phyloP scores from a whole-genome alignment of 1,140 invertebrate genomes.

The Chymomyza costata region DNA sequence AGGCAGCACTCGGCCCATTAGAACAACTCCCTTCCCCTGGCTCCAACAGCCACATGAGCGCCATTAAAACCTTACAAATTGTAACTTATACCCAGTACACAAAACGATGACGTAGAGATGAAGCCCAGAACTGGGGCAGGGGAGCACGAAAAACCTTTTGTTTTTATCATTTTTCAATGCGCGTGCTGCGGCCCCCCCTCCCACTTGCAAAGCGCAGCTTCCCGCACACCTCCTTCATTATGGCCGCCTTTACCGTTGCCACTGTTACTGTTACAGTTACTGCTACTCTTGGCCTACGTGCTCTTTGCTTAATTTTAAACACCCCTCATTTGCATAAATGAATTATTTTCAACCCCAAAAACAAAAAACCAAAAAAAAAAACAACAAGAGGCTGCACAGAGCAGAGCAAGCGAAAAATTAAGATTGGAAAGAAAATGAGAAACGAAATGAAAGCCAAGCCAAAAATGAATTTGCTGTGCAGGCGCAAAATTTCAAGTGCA shows the following conservation, averaged over 20 bases:
- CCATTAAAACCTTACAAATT: slow-evolving; percentile 65
- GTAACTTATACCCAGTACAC: slow-evolving; percentile 51
- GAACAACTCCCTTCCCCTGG: not conserved
- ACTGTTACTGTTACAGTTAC: slow-evolving; percentile 18
- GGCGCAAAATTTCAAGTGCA: slow-evolving; percentile 62
- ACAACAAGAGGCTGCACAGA: slow-evolving; percentile 35
- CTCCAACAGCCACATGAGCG: slow-evolving; percentile 8
- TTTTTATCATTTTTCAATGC: slow-evolving; percentile 66
- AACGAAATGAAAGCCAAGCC: slow-evolving; percentile 52
- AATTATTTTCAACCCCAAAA: slow-evolving; percentile 72
- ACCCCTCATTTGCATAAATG: slow-evolving; percentile 72
- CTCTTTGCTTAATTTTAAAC: slow-evolving; percentile 73
- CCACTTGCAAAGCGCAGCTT: no score
- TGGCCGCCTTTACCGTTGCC: slow-evolving; percentile 26
- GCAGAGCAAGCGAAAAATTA: slow-evolving; percentile 35
- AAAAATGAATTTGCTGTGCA: slow-evolving; percentile 53
- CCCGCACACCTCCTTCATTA: slow-evolving; percentile 3
- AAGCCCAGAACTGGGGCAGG: not conserved
- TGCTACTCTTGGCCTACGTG: slow-evolving; percentile 64
- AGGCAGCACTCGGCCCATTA: slow-evolving; percentile 2
- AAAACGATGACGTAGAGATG: slow-evolving; percentile 35
- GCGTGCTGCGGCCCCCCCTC: slow-evolving; percentile 33
- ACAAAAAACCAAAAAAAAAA: slow-evolving; percentile 47
- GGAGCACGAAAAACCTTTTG: slow-evolving; percentile 52
- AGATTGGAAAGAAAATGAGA: slow-evolving; percentile 56